A percentile compares a stretch with the other conserved stretches of the same genome.
Evolutionary conservation across 2,888 invertebrate genomes (phyloP).

Genomic region (Epinotia brunnichana): DNA sequence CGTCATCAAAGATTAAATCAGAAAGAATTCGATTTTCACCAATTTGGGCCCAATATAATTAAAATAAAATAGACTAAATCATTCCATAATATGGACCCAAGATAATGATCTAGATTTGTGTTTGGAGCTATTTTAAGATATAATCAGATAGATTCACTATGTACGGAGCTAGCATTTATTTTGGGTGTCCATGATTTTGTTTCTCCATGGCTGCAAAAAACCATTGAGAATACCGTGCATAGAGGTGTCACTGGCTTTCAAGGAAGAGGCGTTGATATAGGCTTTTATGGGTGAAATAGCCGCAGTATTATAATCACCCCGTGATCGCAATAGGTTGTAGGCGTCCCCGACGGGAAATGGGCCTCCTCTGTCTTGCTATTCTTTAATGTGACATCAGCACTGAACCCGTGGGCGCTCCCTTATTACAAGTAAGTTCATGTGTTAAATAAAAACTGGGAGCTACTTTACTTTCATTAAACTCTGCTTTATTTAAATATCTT

Average conservation of each 20-base stretch:
- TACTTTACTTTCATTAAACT: too few relatives aligned
- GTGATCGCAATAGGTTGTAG: conserved; percentile 17
- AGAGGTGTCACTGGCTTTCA: conserved; percentile 25
- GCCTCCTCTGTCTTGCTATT: conserved; percentile 17
- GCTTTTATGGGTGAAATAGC: conserved; percentile 31
- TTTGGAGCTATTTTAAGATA: background rate
- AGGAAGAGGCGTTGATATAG: conserved; percentile 25
- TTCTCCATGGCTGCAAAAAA: conserved; percentile 42
- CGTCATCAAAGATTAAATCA: too few relatives aligned
- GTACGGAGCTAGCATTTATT: background rate
- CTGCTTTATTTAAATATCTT: too few relatives aligned
- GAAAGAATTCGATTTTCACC: too few relatives aligned
- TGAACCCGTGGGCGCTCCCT: background rate
- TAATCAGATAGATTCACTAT: background rate
- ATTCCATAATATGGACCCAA: too few relatives aligned
- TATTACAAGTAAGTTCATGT: background rate
- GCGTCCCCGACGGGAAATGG: conserved; percentile 5
- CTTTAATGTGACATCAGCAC: conserved; percentile 23
- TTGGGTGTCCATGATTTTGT: background rate
- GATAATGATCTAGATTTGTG: too few relatives aligned
- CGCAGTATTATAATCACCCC: conserved; percentile 23
- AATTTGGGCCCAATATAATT: too few relatives aligned
- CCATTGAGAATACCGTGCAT: conserved; percentile 46
- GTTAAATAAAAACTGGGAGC: background rate
- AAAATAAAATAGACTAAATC: too few relatives aligned